Evolutionary conservation across 2,113 vertebrate genomes (phyloP).

Genomic region (Eublepharis macularius): DNA sequence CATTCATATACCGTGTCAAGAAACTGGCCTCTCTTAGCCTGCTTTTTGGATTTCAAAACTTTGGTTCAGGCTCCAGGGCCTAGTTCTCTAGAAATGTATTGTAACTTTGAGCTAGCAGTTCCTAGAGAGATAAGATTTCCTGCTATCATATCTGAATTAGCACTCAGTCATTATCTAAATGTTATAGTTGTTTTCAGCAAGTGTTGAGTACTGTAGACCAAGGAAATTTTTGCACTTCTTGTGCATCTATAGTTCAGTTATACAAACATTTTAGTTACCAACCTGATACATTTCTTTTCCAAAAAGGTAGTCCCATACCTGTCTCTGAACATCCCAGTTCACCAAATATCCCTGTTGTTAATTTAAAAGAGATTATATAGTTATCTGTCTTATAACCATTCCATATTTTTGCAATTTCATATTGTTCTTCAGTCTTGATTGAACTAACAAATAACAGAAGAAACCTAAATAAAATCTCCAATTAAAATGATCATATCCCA

Average conservation of each 20-base stretch:
- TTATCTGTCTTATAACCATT: neutral
- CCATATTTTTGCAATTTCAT: neutral
- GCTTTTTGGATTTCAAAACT: too few relatives aligned
- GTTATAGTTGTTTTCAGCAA: neutral
- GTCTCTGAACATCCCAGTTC: conserved; percentile 98
- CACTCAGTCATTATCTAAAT: neutral
- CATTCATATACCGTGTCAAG: too few relatives aligned
- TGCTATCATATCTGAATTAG: too few relatives aligned
- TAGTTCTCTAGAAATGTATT: too few relatives aligned
- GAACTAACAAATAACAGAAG: neutral
- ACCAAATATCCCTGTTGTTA: conserved; percentile 91
- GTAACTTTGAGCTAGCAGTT: too few relatives aligned
- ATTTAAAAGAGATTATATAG: conserved; percentile 28
- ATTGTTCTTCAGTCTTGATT: neutral
- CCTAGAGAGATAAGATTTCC: too few relatives aligned
- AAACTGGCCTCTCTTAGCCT: too few relatives aligned
- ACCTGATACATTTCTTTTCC: conserved; percentile 99
- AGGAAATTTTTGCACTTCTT: neutral
- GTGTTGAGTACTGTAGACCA: neutral
- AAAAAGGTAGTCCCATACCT: conserved; percentile 99
- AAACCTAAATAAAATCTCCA: neutral
- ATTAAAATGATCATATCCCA: too few relatives aligned
- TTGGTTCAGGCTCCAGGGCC: too few relatives aligned
- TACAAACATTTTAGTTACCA: conserved; percentile 67
- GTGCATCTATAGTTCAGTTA: neutral